Base-by-base conservation (phyloP, 2,888 invertebrate species). In the Phortica magna region DNA sequence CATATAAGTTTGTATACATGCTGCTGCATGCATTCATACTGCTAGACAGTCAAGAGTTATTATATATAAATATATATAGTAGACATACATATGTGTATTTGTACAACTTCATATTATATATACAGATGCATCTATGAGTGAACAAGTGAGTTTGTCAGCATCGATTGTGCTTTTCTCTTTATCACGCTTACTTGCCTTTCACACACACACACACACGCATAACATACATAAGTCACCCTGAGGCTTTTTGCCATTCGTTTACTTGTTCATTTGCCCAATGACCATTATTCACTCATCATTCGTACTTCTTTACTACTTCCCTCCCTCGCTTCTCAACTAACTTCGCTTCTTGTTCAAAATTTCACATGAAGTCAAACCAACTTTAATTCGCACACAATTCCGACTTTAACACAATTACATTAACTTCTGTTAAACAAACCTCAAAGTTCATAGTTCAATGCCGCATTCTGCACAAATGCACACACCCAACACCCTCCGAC, bases 161-260 rank as follows among this genome's bases (percentile, higher is more conserved):
- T 78, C 72, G 84, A 80, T 83, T 84, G 83, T 80, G 77, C 80
- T 74, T 79, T 83, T 83, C 81, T 81, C 82, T 84, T 78, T 82
- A 84, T 80, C 83, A 80, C 77, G 87, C 79, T 31, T 31, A 31
- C 31, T 31, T 31, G 31, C 31, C 53, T 0, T 53, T 48, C 7
- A 53, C 53, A 53, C 53, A 53, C 53, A 53, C 53, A 53, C 53
- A 53, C 53, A 53, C 53, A 53, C 53, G 7, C 53, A 53, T 31
- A 31, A 31, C 31, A 31, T 31, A 31, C 31, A 31, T 31, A 31
- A 31, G 31, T 31, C 31, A 31, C 31, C 31, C 31, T 31, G 31
- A 31, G 31, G 31, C 31, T 31, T 31, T 31, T 31, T 31, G 31
- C 31, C 31, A 31, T 31, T 31, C 31, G 31, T 31, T 31, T 31